Evolutionary conservation across 1,140 invertebrate species (phyloP).

Genomic region (Thereuonema tuberculata): DNA sequence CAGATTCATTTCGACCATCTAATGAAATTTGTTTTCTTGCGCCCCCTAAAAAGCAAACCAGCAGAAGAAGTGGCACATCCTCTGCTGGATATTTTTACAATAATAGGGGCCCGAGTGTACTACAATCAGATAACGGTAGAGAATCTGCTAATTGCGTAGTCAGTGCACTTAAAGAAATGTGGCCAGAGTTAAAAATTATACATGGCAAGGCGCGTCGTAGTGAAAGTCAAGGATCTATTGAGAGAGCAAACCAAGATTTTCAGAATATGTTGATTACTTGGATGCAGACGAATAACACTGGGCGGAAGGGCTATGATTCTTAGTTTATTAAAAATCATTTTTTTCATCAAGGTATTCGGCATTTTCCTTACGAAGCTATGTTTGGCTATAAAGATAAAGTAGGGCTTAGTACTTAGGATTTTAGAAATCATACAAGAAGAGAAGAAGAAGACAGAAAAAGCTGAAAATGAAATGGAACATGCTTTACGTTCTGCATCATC

Average conservation of each 20-base stretch:
- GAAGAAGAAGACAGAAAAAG: too few relatives aligned
- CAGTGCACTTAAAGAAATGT: neutral
- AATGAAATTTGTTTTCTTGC: slow-evolving; percentile 9
- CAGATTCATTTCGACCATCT: slow-evolving; percentile 9
- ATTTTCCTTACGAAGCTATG: slow-evolving; percentile 7
- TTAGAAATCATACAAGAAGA: too few relatives aligned
- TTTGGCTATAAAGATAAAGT: slow-evolving; percentile 8
- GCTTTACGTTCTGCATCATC: too few relatives aligned
- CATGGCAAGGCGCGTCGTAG: slow-evolving; percentile 9
- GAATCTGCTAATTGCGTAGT: slow-evolving; percentile 9
- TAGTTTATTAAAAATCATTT: slow-evolving; percentile 12
- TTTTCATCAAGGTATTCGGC: slow-evolving; percentile 4
- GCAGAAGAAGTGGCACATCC: neutral
- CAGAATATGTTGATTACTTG: slow-evolving; percentile 9
- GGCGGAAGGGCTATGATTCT: slow-evolving; percentile 1
- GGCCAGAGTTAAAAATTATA: slow-evolving; percentile 1
- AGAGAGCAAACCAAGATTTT: slow-evolving; percentile 9
- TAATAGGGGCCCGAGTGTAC: neutral
- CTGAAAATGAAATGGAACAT: too few relatives aligned
- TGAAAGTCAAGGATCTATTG: slow-evolving; percentile 10
- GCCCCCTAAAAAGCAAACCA: slow-evolving; percentile 7
- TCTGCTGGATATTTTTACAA: slow-evolving; percentile 2
- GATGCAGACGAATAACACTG: slow-evolving; percentile 12
- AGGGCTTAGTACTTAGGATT: neutral
- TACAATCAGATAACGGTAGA: slow-evolving; percentile 1